Evolutionary conservation across 2,113 vertebrate species (phyloP).

Genomic region (Alethe diademata): DNA sequence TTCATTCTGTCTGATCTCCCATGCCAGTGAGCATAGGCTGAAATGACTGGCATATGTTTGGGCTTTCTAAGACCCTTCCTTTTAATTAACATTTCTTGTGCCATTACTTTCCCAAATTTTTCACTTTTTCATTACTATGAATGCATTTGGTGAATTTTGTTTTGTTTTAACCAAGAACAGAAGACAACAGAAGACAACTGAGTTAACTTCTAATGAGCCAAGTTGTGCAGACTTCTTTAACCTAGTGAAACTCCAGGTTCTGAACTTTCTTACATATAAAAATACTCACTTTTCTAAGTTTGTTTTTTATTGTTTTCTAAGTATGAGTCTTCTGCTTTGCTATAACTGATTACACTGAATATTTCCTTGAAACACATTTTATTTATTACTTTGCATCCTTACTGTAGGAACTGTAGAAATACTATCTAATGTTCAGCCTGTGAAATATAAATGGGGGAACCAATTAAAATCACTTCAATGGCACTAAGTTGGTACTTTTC

Average conservation of each 20-base stretch:
- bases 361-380: neutral
- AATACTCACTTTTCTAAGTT: neutral
- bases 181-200: neutral
- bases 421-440: neutral
- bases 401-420: neutral
- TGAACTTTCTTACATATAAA: neutral
- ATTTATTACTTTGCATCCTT: neutral
- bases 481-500: neutral
- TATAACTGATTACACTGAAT: neutral
- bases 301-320: neutral
- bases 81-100: neutral
- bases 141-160: fast-evolving
- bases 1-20: neutral
- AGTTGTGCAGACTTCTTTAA: neutral
- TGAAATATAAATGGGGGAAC: neutral
- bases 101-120: neutral
- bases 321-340: neutral
- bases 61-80: neutral
- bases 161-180: neutral
- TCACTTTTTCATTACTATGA: neutral
- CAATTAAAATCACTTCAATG: neutral
- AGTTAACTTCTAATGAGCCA: neutral
- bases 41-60: neutral
- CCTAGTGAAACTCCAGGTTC: neutral
- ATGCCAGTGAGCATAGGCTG: neutral